phyloP scores from a whole-genome alignment of 2,888 invertebrate species.

The Drosophila glabriapex region DNA sequence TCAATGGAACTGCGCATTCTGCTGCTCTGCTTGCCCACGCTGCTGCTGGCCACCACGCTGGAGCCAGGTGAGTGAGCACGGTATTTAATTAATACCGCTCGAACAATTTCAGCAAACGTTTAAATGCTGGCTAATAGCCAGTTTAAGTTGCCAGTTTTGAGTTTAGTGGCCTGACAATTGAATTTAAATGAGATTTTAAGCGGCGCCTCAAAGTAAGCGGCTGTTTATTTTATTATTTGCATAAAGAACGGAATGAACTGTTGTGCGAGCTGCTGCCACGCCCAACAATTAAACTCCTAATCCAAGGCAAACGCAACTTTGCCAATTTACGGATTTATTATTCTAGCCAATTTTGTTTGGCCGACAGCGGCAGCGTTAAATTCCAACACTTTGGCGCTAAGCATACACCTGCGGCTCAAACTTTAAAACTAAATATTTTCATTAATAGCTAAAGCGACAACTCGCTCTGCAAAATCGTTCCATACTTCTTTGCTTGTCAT shows the following conservation, averaged over 20 bases:
- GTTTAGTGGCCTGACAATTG: constrained; percentile 65
- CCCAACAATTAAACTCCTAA: constrained; percentile 47
- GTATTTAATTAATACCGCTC: constrained; percentile 61
- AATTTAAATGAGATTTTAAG: constrained; percentile 69
- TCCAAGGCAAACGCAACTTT: constrained; percentile 56
- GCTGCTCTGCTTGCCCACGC: constrained; percentile 85
- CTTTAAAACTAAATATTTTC: constrained; percentile 65
- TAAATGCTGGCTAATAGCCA: constrained; percentile 15
- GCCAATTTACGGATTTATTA: constrained; percentile 80
- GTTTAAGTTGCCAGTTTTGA: constrained; percentile 10
- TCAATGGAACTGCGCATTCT: constrained; percentile 85
- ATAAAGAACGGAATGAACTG: constrained; percentile 33
- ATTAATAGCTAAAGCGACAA: constrained; percentile 46
- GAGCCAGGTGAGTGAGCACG: constrained; percentile 84
- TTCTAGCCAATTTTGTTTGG: constrained; percentile 68
- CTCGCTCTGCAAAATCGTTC: constrained; percentile 13
- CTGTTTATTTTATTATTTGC: constrained; percentile 72
- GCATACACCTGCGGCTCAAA: constrained; percentile 71
- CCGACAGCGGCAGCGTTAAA: constrained; percentile 41
- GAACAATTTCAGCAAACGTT: constrained; percentile 28
- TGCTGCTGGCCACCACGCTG: constrained; percentile 85
- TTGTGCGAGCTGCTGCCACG: constrained; percentile 7
- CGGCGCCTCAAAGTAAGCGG: constrained; percentile 42
- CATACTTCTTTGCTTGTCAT: constrained; percentile 64
- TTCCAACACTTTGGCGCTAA: constrained; percentile 49